Conservation (phyloP, 1,140 invertebrate species). For the Eriosoma lanigerum region DNA sequence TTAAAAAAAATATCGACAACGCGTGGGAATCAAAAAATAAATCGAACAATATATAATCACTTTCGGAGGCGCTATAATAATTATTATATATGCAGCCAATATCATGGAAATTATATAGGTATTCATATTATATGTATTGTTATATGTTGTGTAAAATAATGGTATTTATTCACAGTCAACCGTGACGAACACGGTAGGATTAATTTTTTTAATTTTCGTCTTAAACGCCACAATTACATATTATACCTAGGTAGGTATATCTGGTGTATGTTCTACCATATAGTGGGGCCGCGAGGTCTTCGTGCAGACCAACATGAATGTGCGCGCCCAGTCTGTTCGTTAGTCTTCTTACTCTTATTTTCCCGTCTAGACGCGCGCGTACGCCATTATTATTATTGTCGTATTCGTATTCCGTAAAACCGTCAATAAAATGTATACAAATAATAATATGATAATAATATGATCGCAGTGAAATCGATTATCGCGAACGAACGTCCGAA, state of each 20-base stretch:
- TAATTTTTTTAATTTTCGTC: too few species aligned
- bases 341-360: not conserved
- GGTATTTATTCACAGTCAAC: not conserved
- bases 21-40: not conserved
- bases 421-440: not conserved
- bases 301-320: not conserved
- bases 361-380: not conserved
- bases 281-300: not conserved
- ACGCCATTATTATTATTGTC: too few species aligned
- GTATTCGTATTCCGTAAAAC: not conserved
- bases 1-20: not conserved
- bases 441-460: not conserved
- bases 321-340: not conserved
- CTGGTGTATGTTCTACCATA: not conserved
- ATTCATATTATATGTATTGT: not conserved
- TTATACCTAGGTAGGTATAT: too few species aligned
- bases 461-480: not conserved
- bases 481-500: not conserved
- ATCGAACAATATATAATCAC: not conserved
- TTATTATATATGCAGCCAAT: too few species aligned
- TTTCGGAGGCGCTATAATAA: not conserved
- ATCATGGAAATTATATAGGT: too few species aligned
- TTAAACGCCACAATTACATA: too few species aligned
- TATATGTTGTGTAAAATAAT: not conserved
- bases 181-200: not conserved